Conservation (phyloP, 2,888 invertebrate species). For the Phyto melanocephala region DNA sequence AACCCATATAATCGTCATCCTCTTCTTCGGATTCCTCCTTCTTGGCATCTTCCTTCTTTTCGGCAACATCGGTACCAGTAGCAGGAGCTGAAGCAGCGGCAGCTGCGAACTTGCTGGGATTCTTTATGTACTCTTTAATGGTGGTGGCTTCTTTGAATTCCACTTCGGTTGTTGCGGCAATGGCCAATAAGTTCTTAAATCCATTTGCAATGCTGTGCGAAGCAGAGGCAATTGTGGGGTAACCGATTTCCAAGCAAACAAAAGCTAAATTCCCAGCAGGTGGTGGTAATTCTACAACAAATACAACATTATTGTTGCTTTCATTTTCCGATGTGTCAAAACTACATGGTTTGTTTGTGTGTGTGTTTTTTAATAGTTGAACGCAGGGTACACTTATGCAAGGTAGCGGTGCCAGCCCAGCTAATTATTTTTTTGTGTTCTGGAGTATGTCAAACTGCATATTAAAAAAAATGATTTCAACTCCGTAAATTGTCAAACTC, state of each 20-base stretch:
- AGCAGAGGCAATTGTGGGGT: slow-evolving; percentile 97
- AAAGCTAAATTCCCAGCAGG: slow-evolving; percentile 97
- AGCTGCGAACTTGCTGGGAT: slow-evolving; percentile 96
- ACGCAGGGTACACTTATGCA: too few species aligned
- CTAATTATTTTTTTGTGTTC: too few species aligned
- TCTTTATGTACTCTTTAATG: slow-evolving; percentile 95
- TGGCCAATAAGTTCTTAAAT: slow-evolving; percentile 97
- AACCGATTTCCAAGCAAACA: slow-evolving; percentile 94
- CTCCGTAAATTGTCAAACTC: too few species aligned
- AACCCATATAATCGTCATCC: slow-evolving; percentile 96
- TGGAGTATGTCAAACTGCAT: too few species aligned
- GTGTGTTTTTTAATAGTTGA: too few species aligned
- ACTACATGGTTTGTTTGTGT: too few species aligned
- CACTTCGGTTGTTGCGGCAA: slow-evolving; percentile 97
- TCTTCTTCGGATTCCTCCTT: too few species aligned
- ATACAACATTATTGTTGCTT: too few species aligned
- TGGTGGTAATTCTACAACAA: slow-evolving; percentile 93
- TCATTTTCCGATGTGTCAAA: too few species aligned
- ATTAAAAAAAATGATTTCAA: too few species aligned
- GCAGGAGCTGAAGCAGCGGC: slow-evolving; percentile 82
- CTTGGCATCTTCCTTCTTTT: too few species aligned
- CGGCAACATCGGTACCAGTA: slow-evolving; percentile 84
- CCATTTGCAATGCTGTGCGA: slow-evolving; percentile 99
- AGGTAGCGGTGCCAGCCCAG: too few species aligned
- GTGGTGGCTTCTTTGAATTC: slow-evolving; percentile 96